These are phyloP conservation scores for Hirtodrosophila cameraria DNA, from an alignment of 2,888 invertebrate species.

Conservation along the genomic window DNA sequence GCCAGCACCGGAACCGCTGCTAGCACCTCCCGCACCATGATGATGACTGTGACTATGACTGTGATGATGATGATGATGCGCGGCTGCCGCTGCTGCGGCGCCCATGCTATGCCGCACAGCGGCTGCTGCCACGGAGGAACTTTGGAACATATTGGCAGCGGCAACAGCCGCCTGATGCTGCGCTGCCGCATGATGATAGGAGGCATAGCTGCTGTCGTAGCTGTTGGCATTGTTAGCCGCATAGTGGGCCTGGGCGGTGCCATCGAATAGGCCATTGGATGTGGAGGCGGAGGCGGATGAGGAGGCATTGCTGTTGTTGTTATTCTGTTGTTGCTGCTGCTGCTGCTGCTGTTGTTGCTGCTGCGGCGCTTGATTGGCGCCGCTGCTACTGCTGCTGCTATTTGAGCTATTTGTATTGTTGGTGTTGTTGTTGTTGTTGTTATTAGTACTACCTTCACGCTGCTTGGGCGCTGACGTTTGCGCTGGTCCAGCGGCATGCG, in stretches of 20 bases:
- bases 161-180: slow-evolving; percentile 82
- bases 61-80: slow-evolving; percentile 76
- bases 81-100: slow-evolving; percentile 73
- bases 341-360: slow-evolving; percentile 74
- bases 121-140: slow-evolving; percentile 84
- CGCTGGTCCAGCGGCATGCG: slow-evolving; percentile 58
- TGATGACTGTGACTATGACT: slow-evolving; percentile 57
- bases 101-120: slow-evolving; percentile 81
- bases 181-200: slow-evolving; percentile 81
- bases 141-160: slow-evolving; percentile 83
- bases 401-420: slow-evolving; percentile 76
- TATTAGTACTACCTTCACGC: slow-evolving; percentile 90
- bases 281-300: slow-evolving; percentile 62
- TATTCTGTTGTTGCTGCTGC: slow-evolving; percentile 63
- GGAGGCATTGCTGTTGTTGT: slow-evolving; percentile 68
- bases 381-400: slow-evolving; percentile 69
- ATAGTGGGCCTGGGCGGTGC: slow-evolving; percentile 71
- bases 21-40: slow-evolving; percentile 53
- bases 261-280: slow-evolving; percentile 81
- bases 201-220: slow-evolving; percentile 79
- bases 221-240: slow-evolving; percentile 59
- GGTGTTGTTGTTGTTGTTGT: slow-evolving; percentile 71
- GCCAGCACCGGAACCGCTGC: slow-evolving; percentile 33
- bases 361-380: slow-evolving; percentile 71
- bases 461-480: slow-evolving; percentile 87